phyloP scores from a whole-genome alignment of 1,140 invertebrate species.

The Brachystomella parvula region DNA sequence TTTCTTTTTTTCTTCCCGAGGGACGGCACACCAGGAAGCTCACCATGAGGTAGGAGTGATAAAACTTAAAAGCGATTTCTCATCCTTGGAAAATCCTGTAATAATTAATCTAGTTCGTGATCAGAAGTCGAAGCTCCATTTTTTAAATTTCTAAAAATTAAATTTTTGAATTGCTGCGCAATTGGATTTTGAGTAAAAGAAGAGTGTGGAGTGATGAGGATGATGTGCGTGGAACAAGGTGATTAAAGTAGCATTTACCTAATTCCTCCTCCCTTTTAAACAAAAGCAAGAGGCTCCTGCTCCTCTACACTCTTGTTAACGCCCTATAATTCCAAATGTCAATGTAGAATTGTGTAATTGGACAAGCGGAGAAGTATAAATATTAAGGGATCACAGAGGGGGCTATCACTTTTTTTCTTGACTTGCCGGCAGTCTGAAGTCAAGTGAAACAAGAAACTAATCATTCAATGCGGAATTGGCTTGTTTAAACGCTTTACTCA shows the following conservation, averaged over 20 bases:
- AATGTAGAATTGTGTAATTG: constrained; percentile 23
- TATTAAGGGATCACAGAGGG: constrained; percentile 16
- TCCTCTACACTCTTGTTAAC: constrained; percentile 18
- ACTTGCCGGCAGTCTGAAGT: too few species aligned
- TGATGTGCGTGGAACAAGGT: too few species aligned
- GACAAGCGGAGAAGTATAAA: constrained; percentile 25
- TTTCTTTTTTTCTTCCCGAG: too few species aligned
- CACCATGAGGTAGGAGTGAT: constrained; percentile 21
- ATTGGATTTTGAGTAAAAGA: not conserved
- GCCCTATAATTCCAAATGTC: constrained; percentile 33
- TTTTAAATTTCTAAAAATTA: not conserved
- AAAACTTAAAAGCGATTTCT: constrained; percentile 28
- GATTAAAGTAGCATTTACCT: too few species aligned
- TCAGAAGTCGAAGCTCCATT: too few species aligned
- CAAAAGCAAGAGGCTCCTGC: too few species aligned
- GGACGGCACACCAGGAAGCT: not conserved
- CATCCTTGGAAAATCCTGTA: constrained; percentile 24
- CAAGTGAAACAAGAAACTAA: too few species aligned
- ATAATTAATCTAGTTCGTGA: constrained; percentile 28
- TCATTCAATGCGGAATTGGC: too few species aligned
- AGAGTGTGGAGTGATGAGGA: not conserved
- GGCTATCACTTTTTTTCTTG: not conserved
- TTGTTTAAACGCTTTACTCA: too few species aligned
- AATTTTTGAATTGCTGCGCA: not conserved
- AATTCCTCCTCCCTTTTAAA: not conserved